Conservation (phyloP, 1,140 invertebrate species). For the Melanaphis sacchari region DNA sequence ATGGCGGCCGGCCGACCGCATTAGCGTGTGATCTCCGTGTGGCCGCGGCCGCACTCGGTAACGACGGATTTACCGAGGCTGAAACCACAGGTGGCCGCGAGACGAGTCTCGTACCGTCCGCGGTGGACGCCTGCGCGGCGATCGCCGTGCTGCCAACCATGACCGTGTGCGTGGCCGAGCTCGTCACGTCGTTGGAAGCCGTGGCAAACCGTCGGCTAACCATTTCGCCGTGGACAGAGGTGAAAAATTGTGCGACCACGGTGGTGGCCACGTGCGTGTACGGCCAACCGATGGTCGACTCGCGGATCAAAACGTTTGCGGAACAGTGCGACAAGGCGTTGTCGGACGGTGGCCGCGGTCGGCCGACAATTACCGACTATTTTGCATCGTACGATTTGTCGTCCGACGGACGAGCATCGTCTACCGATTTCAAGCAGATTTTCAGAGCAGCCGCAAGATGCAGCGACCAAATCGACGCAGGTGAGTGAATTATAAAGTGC, state of each 20-base stretch:
- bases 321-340: constrained; percentile 1
- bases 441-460: neutral
- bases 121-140: neutral
- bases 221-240: neutral
- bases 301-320: constrained; percentile 21
- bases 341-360: neutral
- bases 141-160: neutral
- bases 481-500: neutral
- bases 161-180: neutral
- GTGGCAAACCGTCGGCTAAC: constrained; percentile 35
- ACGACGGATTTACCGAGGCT: constrained; percentile 18
- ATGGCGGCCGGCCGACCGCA: neutral
- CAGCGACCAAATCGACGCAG: neutral
- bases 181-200: constrained; percentile 19
- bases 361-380: neutral
- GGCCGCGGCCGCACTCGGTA: neutral
- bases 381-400: neutral
- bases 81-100: neutral
- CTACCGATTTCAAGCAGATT: constrained; percentile 5
- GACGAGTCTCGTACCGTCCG: neutral
- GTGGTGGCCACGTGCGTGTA: constrained; percentile 47
- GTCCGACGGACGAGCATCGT: neutral
- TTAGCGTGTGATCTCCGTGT: neutral
- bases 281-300: constrained; percentile 27
- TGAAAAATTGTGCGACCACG: neutral